Percentiles rank a stretch among this genome's conserved stretches.
Evolutionary conservation across 2,888 invertebrate genomes (phyloP).

Genomic region (Microdon myrmicae): DNA sequence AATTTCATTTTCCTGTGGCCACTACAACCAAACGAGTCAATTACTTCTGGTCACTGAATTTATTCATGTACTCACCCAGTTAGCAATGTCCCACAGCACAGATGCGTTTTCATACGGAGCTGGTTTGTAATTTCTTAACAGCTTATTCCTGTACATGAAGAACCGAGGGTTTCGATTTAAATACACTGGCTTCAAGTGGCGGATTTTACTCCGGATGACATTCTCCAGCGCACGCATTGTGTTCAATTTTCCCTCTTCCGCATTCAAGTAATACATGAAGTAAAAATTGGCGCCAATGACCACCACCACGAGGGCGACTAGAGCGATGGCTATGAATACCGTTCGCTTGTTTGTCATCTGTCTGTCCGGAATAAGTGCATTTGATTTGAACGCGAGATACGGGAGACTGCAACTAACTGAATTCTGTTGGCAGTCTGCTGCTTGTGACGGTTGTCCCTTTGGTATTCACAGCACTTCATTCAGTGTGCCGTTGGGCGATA

Average conservation of each 20-base stretch:
- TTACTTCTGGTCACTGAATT: constrained; percentile 4
- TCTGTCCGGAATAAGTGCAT: constrained; percentile 26
- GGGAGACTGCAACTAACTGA: constrained; percentile 36
- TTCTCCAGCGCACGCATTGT: constrained; percentile 64
- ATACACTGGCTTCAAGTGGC: constrained; percentile 64
- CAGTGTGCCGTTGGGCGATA: constrained; percentile 27
- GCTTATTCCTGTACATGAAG: constrained; percentile 65
- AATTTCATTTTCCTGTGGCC: constrained; percentile 66
- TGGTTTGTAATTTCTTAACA: constrained; percentile 63
- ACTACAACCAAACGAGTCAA: constrained; percentile 54
- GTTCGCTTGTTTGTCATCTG: constrained; percentile 60
- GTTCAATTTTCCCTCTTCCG: constrained; percentile 66
- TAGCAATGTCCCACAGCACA: constrained; percentile 68
- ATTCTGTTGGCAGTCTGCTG: constrained; percentile 25
- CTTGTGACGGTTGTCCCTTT: constrained; percentile 45
- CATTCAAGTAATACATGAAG: constrained; percentile 65
- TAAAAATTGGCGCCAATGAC: constrained; percentile 65
- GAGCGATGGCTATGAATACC: constrained; percentile 59
- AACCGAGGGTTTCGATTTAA: constrained; percentile 66
- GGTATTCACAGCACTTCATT: constrained; percentile 41
- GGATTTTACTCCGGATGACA: constrained; percentile 63
- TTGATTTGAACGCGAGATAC: constrained; percentile 48
- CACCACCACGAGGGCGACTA: constrained; percentile 59
- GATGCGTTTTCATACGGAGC: constrained; percentile 68
- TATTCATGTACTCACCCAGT: constrained; percentile 61